Base-by-base conservation (phyloP, 1,140 invertebrate genomes). In the Rhyzopertha dominica region DNA sequence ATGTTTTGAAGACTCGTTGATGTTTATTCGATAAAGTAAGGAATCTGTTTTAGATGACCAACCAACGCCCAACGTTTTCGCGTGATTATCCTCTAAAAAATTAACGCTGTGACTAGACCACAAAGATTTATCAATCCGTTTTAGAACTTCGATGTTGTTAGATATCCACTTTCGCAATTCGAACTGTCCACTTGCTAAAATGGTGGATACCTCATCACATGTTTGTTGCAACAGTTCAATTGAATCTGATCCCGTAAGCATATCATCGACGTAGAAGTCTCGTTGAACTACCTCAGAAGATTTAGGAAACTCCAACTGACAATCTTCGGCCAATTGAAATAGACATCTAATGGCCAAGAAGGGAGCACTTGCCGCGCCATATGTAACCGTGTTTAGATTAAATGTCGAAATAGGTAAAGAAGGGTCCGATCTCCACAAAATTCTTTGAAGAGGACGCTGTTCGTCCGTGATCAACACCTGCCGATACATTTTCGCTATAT, bases 191-290 rank as follows among this genome's bases (percentile, higher is more conserved):
- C 34, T 4, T 22, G 25, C 20, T 28, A 60, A 34, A 22, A 58
- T 50, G 1, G 28, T 17, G 9, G 26, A 45, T 1, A 64, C 44
- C 35, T 68, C 47, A 4, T 50, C 40, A 25, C 42, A 34, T 3
- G 61, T 16, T 30, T 31, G 18, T 39, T 52, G 40, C 7, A 52
- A 51, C 17, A 55, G 30, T 43, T 61, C 48, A 5, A 52, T 17
- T 10, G 22, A 34, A 45, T 63, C 44, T 8, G 54, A 58, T 19
- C 69, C 69, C 10, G 59, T 54, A 9, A 72, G 35, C 2, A 68
- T 19, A 48, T 75, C 68, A 36, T 75, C 71, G 1, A 74, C 62
- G 48, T 73, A 75, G 49, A 68, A 70, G 52, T 69, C 62, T 13
- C 44, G 40, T 26, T 31, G 5, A 5, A 67, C 54, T 19, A 53